Evolutionary conservation across 2,797 vertebrate genomes (phyloP), one percentile per base, ranked within the genome.

Genomic region (Hypotaenidia okinawae): DNA sequence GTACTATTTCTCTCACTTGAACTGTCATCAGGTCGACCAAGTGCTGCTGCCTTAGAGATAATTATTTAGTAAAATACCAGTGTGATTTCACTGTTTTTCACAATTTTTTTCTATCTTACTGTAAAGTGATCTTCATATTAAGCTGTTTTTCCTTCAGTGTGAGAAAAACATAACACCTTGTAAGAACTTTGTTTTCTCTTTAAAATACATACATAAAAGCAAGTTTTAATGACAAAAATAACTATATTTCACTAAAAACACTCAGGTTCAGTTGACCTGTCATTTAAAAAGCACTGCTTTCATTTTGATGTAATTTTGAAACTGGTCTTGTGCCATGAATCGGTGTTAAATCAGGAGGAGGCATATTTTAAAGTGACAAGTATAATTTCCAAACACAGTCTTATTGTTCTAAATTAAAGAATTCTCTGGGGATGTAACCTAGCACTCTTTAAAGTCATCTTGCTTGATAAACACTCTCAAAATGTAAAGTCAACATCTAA

Each of bases 361-460:
- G 30, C 1, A 6, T 59, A 76, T 86, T 94, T 94, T 84, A 78
- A 81, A 89, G 51, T 84, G 80, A 41, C 77, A 89, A 37, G 47
- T 84, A 39, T 79, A 87, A 87, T 90, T 95, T 94, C 52, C 74
- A 91, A 90, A 63, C 85, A 84, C 11, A 82, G 3, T 14, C 32
- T 91, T 43, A 82, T 88, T 95, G 85, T 94, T 96, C 62, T 62
- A 52, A 93, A 95, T 95, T 63, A 95, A 93, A 94, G 79, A 90
- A 90, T 94, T 93, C 49, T 86, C 33, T 90, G 45, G 86, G 69
- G 69, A 93, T 27, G 0, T 82, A 95, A 75, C 30, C 58, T 51
- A 88, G 17, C 27, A 72, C 24, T 90, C n/a, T 66, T 86, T 94
- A 70, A 30, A n/a, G 52, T 49, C 43, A 79, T 76, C 43, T 75